A percentile compares a stretch with the other conserved stretches of the same genome.
phyloP scores from a whole-genome alignment of 2,113 vertebrate genomes.

The Xenopus laevis region DNA sequence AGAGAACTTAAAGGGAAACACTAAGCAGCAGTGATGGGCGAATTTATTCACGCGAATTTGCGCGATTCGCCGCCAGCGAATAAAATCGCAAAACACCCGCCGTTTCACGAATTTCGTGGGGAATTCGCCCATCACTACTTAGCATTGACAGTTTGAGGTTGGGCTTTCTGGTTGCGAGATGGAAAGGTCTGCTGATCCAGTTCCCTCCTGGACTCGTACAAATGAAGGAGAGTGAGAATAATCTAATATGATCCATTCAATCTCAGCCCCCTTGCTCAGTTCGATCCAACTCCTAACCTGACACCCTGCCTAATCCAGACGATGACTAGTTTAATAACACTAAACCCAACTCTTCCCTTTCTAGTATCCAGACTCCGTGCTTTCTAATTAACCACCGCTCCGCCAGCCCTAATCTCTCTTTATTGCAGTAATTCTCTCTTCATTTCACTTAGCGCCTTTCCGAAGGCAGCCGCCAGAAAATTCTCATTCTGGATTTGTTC shows the following conservation, averaged over 20 bases:
- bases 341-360: not conserved
- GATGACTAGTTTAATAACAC: not conserved
- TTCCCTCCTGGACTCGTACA: not conserved
- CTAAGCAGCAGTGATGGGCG: too few relatives aligned
- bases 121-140: too few relatives aligned
- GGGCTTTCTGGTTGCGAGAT: too few relatives aligned
- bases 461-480: not conserved
- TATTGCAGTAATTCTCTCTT: not conserved
- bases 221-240: not conserved
- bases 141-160: too few relatives aligned
- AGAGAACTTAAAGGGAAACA: too few relatives aligned
- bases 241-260: constrained; percentile 21
- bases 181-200: too few relatives aligned
- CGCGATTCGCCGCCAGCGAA: too few relatives aligned
- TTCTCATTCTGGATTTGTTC: constrained; percentile 4
- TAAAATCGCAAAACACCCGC: too few relatives aligned
- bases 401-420: constrained; percentile 4
- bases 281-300: not conserved
- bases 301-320: too few relatives aligned
- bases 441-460: not conserved
- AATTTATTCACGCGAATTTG: too few relatives aligned
- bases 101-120: too few relatives aligned
- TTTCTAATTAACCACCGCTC: constrained; percentile 13
- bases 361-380: not conserved
- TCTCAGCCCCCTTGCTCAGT: not conserved